Base-by-base conservation (phyloP, 2,797 vertebrate species). In the Periophthalmus magnuspinnatus region DNA sequence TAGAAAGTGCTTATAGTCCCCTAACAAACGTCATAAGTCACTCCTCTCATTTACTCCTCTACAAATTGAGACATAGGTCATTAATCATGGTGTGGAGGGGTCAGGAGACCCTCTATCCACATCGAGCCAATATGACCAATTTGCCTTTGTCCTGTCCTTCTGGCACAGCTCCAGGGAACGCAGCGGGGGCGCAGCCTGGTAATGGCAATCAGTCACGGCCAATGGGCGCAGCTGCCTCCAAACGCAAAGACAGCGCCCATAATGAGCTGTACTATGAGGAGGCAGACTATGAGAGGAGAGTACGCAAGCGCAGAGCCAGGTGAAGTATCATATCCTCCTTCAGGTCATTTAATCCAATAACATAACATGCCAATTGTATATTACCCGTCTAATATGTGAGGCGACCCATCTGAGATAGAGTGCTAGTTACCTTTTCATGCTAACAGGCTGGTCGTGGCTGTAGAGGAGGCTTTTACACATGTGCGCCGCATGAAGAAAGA, bases 241-340 rank as follows among this genome's bases (percentile, higher is more conserved):
- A 96, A n/a, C 94, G 94, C 80, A 94, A 95, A 84, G 97, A 98
- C 88, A 93, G 93, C 3, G 94, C 95, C 28, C 97, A 98, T 91
- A 99, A 95, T 0, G 97, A 99, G 87, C 83, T 99, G 67, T 99
- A 99, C 88, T 98, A 98, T 0, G 97, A 99, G 73, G 97, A 99
- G 90, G 96, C 96, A 0, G 98, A 99, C 72, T 96, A 97, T 0
- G 97, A 99, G 33, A 94, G 97, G 60, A 92, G 96, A 32, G 95
- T 99, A 3, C 95, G 91, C 55, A 99, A 98, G 81, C 95, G 98
- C 19, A 94, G 90, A 60, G 96, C 98, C 0, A 95, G 97, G 97
- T 98, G 77, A 86, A 82, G 54, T 1, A 17, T 5, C 41, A 59
- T 65, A 22, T 13, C 16, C 17, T n/a, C 24, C 14, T 47, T 63